A percentile compares a stretch with the other conserved stretches of the same genome.
phyloP scores from a whole-genome alignment of 2,113 vertebrate species.

The Turnix velox region DNA sequence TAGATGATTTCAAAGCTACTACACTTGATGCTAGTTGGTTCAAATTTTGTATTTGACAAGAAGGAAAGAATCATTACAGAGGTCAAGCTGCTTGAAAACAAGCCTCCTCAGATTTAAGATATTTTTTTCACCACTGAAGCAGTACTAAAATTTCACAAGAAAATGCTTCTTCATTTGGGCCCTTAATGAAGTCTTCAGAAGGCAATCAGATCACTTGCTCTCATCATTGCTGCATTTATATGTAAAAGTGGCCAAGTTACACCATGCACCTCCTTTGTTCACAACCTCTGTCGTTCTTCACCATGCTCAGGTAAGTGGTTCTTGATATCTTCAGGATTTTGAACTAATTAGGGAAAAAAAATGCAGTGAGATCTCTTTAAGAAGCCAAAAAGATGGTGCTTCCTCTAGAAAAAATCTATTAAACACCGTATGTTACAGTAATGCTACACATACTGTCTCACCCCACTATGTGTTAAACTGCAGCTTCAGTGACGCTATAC shows the following conservation, averaged over 20 bases:
- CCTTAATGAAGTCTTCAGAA: background rate
- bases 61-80: background rate
- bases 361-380: background rate
- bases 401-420: background rate
- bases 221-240: background rate
- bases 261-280: background rate
- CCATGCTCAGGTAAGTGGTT: slow-evolving; percentile 7
- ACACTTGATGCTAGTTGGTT: background rate
- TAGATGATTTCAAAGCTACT: background rate
- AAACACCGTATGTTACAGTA: background rate
- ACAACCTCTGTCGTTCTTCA: slow-evolving; percentile 14
- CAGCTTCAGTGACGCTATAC: background rate
- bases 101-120: background rate
- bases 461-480: background rate
- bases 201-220: background rate
- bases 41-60: background rate
- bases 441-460: background rate
- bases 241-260: background rate
- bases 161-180: background rate
- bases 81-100: background rate
- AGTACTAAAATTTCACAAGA: background rate
- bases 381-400: background rate
- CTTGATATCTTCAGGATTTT: slow-evolving; percentile 30
- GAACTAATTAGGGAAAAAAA: slow-evolving; percentile 32
- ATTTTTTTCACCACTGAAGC: background rate